Evolutionary conservation across 2,797 vertebrate genomes (phyloP).

Genomic region (Rallus crepitans): DNA sequence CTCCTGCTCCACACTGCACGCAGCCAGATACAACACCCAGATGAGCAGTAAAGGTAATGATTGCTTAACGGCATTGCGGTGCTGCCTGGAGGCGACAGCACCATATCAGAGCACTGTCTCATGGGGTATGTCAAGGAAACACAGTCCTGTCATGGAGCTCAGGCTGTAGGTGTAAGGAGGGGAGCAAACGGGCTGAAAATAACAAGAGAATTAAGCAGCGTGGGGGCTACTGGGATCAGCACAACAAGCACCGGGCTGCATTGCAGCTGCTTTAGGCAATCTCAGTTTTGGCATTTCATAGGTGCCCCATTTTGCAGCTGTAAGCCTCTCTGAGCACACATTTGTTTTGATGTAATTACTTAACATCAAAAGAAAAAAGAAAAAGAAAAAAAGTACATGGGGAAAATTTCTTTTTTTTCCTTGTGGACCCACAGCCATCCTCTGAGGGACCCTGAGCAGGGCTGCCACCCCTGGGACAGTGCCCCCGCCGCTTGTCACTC

Average conservation of each 20-base stretch:
- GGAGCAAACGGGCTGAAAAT: background rate
- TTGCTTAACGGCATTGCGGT: background rate
- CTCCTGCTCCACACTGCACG: accelerated
- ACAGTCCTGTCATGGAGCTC: background rate
- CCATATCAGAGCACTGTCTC: accelerated
- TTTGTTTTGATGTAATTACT: constrained; percentile 4
- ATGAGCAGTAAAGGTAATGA: background rate
- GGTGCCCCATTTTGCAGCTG: background rate
- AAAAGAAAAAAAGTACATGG: background rate
- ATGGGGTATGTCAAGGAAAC: background rate
- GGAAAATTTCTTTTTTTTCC: background rate
- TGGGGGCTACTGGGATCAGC: background rate
- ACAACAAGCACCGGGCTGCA: background rate
- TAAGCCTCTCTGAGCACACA: background rate
- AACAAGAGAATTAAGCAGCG: no score
- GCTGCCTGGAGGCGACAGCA: background rate
- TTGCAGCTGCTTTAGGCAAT: background rate
- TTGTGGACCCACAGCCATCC: background rate
- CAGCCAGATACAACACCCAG: background rate
- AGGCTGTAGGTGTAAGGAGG: background rate
- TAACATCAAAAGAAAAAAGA: background rate
- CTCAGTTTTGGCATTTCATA: background rate
- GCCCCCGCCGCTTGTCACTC: background rate
- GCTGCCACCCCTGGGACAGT: background rate
- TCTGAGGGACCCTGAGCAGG: background rate